Base-by-base conservation (phyloP, 2,888 invertebrate species). In the Clitarchus hookeri region DNA sequence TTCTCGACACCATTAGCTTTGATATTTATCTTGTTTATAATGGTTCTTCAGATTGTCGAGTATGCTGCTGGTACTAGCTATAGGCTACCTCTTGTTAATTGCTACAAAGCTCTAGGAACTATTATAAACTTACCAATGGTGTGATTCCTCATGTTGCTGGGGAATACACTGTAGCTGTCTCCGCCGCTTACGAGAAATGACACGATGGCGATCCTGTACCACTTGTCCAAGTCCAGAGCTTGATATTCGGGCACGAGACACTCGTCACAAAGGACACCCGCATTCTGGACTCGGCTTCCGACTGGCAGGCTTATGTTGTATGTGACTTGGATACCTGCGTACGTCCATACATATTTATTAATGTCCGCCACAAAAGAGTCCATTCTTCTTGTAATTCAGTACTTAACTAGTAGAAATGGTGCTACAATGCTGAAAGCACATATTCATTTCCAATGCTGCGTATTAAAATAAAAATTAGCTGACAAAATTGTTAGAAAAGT, bases 131-230 rank as follows among this genome's bases (percentile, higher is more conserved):
- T 36, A 88, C 88, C 88, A 84, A 44, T 84, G 6, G 53, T 12
- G 13, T 85, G 84, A 48, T 86, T 87, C 25, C 85, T 84, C 53
- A 53, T 53, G 83, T 87, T 87, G 11, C 88, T 84, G 26, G 85
- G 54, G 44, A 89, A 88, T 25, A 88, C 83, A 19, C 80, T 83
- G 90, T 93, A 96, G 0, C 95, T 95, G 90, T 96, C 95, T 84
- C 96, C 96, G 19, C 96, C 96, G 77, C 92, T 92, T 0, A 93
- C 93, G 86, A 96, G 91, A 89, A 94, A 96, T 88, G 93, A 92
- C 83, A 94, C 93, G 0, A 94, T 90, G 25, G 94, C 91, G 0
- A 97, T 91, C 13, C 94, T 92, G 91, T 36, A 36, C 36, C 36
- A 36, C 1, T 36, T 36, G 36, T 36, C 36, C 36, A 36, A 36